Evolutionary conservation across 2,113 vertebrate genomes (phyloP).

Genomic region (Pterocles gutturalis): DNA sequence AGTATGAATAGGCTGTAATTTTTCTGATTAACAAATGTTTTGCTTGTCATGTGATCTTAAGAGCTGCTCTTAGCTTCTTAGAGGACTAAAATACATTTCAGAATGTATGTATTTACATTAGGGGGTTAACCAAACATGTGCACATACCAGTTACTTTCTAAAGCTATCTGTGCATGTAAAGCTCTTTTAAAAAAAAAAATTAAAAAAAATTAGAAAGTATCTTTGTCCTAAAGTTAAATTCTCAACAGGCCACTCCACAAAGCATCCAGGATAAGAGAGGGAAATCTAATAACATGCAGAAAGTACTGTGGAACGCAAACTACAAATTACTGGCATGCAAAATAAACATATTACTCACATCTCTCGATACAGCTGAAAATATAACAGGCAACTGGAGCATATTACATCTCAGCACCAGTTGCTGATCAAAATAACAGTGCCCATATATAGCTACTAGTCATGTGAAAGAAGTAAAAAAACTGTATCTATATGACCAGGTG

Average conservation of each 20-base stretch:
- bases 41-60: conserved; percentile 81
- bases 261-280: background rate
- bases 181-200: background rate
- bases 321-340: conserved; percentile 30
- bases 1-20: conserved; percentile 85
- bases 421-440: conserved; percentile 37
- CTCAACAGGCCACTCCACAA: background rate
- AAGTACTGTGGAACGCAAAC: background rate
- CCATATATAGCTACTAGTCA: background rate
- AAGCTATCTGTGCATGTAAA: conserved; percentile 40
- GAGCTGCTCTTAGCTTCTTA: conserved; percentile 73
- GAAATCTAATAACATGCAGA: background rate
- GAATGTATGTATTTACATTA: conserved; percentile 75
- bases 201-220: background rate
- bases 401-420: background rate
- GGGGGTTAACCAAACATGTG: conserved; percentile 60
- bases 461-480: background rate
- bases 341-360: conserved; percentile 50
- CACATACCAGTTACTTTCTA: conserved; percentile 55
- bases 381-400: conserved; percentile 33
- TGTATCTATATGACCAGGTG: background rate
- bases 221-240: conserved; percentile 21
- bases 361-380: conserved; percentile 39
- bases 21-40: conserved; percentile 85
- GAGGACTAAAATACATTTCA: conserved; percentile 70